Base-by-base conservation (phyloP, 2,797 vertebrate genomes). In the Chloroceryle amazona region DNA sequence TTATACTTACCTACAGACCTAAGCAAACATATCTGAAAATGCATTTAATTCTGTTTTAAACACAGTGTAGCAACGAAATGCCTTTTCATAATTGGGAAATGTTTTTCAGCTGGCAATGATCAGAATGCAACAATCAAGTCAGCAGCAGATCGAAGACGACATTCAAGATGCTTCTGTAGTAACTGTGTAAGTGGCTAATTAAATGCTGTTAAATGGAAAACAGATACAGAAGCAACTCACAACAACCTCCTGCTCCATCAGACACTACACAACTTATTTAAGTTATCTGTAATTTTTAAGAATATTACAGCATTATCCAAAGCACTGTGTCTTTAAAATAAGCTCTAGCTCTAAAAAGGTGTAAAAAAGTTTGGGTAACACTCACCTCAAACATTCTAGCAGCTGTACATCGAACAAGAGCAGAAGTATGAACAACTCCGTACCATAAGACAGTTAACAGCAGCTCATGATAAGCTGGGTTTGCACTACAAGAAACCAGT, bases 361-460 rank as follows among this genome's bases (percentile, higher is more conserved):
- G 11, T 6, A 26, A 54, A 62, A 19, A 4, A 82, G 63, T 26
- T 66, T 31, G 44, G 28, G 3, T 63, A 78, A 54, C 42, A 91
- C 98, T 97, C 98, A 99, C 99, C 99, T 99, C 99, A 97, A 99
- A 99, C 99, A 99, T 99, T 96, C 99, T 99, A 65, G 99, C 99
- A 89, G 99, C 99, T 16, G 99, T 99, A 93, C 99, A 99, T 29
- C 99, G 98, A 68, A 99, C 99, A 71, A 99, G 99, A 55, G 99
- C 99, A 14, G 99, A 99, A 6, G 99, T 99, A 93, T 99, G 99
- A 81, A 99, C 99, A 80, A 99, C 99, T 18, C 99, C 99, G 89
- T 99, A 99, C 99, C 99, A 99, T 70, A 99, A 96, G 61, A 99
- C 99, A 65, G 99, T 99, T 94, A 99, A 97, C 21, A 99, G 96